These are phyloP conservation scores for Sebastes umbrosus DNA, from an alignment of 2,797 vertebrate species.

Conservation along the genomic window DNA sequence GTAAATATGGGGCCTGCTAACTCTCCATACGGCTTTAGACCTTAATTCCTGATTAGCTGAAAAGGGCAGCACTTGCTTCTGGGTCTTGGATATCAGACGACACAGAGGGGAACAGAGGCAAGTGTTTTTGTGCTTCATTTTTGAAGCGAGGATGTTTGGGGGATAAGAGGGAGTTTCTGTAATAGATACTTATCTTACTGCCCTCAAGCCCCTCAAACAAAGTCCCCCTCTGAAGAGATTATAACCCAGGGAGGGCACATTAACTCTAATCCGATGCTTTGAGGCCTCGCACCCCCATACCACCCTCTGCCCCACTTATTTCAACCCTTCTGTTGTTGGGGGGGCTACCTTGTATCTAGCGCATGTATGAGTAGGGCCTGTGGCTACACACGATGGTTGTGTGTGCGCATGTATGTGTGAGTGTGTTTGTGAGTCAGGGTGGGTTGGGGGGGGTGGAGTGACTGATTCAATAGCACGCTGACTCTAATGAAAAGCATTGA, in stretches of 20 bases:
- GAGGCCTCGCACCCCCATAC: conserved; percentile 80
- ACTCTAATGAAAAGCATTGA: conserved; percentile 84
- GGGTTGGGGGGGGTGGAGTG: conserved; percentile 53
- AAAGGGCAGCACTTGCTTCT: conserved; percentile 86
- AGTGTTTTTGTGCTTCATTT: conserved; percentile 85
- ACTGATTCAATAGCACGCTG: conserved; percentile 79
- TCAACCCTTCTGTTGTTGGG: conserved; percentile 80
- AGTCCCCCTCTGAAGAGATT: conserved; percentile 89
- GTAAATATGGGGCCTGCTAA: conserved; percentile 83
- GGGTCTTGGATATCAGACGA: conserved; percentile 81
- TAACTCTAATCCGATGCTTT: conserved; percentile 90
- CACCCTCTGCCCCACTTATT: conserved; percentile 81
- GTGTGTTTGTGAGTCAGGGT: conserved; percentile 38
- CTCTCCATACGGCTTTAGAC: conserved; percentile 82
- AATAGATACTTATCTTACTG: conserved; percentile 90
- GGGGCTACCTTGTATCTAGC: conserved; percentile 78
- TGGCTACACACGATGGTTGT: conserved; percentile 72
- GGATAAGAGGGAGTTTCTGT: conserved; percentile 86
- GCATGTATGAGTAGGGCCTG: conserved; percentile 79
- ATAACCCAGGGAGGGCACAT: conserved; percentile 89
- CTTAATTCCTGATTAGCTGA: conserved; percentile 87
- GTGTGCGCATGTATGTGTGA: conserved; percentile 48
- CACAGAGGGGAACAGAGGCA: conserved; percentile 76
- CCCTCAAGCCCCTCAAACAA: conserved; percentile 87
- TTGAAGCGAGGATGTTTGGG: conserved; percentile 76